Base-by-base conservation (phyloP, 2,888 invertebrate genomes). In the Agapetus fuscipes region DNA sequence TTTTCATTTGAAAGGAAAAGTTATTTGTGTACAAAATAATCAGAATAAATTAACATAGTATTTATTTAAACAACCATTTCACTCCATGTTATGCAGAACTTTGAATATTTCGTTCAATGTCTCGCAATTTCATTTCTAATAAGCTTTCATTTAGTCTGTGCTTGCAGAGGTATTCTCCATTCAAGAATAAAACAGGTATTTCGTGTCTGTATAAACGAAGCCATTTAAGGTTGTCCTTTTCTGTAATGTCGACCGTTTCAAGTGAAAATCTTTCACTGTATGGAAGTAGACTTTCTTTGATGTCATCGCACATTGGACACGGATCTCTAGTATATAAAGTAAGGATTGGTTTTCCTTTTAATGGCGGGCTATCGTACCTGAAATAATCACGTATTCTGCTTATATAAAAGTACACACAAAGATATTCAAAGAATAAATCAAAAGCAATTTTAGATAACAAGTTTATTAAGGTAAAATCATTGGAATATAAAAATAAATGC, bases 141-240 rank as follows among this genome's bases (percentile, higher is more conserved):
- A 78, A 56, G 32, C 64, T 57, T 41, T 59, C 64, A 59, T 86
- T 72, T 49, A 87, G 63, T 44, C 61, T 71, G 57, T 86, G 83
- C 70, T 81, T 86, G 56, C 86, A 85, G 30, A 93, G 66, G 62
- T 76, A 91, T 52, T 80, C 72, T 3, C 83, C 84, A 62, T 90
- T 83, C 5, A 91, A 67, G 61, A 89, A 88, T 50, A 93, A 61
- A 6, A 93, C 91, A 28, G 93, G 91, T 55, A 93, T 91, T 56
- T 93, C 89, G 56, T 80, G 73, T 48, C 80, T 74, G 55, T 88
- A 93, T 30, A 85, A 64, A 43, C 79, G 69, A 41, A 80, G 64
- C 74, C 80, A 88, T 36, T 74, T 66, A 24, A 83, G 55, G 60
- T 90, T 88, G 53, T 78, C 80, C 55, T 75, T 75, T 32, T 24